These are phyloP conservation scores for Drosophila helvetica DNA, from an alignment of 2,888 invertebrate species.

Conservation along the genomic window DNA sequence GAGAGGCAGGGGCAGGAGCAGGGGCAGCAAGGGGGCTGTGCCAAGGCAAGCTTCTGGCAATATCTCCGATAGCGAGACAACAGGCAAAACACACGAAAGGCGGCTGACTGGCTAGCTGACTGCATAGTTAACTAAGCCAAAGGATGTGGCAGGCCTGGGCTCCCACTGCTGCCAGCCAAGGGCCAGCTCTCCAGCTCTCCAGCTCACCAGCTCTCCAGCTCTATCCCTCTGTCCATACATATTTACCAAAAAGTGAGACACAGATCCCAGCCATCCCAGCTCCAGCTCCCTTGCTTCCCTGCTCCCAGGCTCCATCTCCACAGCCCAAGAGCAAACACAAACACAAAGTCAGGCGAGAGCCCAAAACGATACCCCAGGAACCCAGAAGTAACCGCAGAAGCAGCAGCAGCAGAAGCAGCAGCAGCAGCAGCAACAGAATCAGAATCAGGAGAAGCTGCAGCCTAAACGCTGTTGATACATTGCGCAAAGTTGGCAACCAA, in stretches of 20 bases:
- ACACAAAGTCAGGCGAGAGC: constrained; percentile 23
- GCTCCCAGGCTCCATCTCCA: not conserved
- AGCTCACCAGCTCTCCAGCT: not conserved
- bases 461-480: constrained; percentile 75
- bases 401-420: constrained; percentile 30
- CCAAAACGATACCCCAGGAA: constrained; percentile 26
- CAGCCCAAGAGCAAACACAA: constrained; percentile 50
- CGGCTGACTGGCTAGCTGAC: constrained; percentile 26
- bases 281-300: too few species aligned
- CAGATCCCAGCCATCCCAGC: not conserved
- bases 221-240: constrained; percentile 20
- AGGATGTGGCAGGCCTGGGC: constrained; percentile 35
- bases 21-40: constrained; percentile 3
- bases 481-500: constrained; percentile 73
- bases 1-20: not conserved
- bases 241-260: constrained; percentile 40
- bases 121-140: constrained; percentile 56
- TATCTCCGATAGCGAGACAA: constrained; percentile 60
- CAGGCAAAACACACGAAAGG: constrained; percentile 47
- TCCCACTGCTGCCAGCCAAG: constrained; percentile 39
- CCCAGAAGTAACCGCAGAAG: constrained; percentile 48
- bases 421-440: constrained; percentile 43
- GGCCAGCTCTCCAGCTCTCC: constrained; percentile 18
- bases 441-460: constrained; percentile 35
- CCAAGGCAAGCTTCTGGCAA: constrained; percentile 63